Base-by-base conservation (phyloP, 2,113 vertebrate genomes). In the Monopterus albus region DNA sequence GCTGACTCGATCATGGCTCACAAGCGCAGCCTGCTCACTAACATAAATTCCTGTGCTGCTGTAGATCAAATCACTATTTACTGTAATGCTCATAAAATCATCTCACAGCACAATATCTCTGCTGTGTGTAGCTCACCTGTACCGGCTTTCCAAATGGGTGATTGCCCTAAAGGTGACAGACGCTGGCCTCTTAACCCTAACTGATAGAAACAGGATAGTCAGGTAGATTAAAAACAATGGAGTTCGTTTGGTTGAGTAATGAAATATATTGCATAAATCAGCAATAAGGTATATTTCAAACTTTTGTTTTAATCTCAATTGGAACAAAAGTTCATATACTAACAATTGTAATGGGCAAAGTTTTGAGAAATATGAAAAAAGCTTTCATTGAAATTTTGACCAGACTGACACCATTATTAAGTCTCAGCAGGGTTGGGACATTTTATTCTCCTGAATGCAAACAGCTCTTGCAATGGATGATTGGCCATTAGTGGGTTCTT, bases 321-420 rank as follows among this genome's bases (percentile, higher is more conserved):
- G 21, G 18, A 33, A 26, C 12, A 55, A 60, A 76, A 23, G 25
- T 64, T 70, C 23, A 6, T 5, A 9, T 13, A 25, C 26, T 18
- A 53, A 68, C 42, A 31, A 50, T 71, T 53, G 76, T 70, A 78
- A 82, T 71, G 26, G 12, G 7, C 59, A 75, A 78, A 82, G 58
- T 81, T 83, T 40, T 39, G 13, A 26, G 75, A 65, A n/a, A n/a
- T n/a, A n/a, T 29, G 36, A 8, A 70, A 15, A 73, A 75, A 68
- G 58, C 75, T 63, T 14, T 11, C 4, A 52, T 43, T 53, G 13
- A 18, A 29, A 55, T 66, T 80, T 81, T 53, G 43, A 38, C 38
- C 65, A 69, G 65, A 33, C 47, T 61, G 64, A 78, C 68, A 67
- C 8, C 40, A 42, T 71, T 86, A 87, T 68, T 72, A 43, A 38